Percentiles rank a stretch among this genome's conserved stretches.
These are phyloP conservation scores for Drosophila mulleri DNA, from an alignment of 2,888 invertebrate genomes.

Conservation along the genomic window DNA sequence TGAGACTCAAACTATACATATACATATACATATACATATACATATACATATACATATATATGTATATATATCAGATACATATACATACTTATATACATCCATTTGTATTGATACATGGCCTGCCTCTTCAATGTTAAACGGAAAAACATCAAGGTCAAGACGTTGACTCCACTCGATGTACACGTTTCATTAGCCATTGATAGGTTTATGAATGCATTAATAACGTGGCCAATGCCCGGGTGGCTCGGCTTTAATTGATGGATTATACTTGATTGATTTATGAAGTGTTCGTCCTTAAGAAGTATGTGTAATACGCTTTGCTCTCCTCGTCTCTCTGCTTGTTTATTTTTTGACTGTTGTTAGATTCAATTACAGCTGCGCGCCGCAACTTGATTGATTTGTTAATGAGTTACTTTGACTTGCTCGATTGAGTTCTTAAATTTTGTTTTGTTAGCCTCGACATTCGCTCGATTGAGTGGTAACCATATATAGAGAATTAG, in stretches of 20 bases:
- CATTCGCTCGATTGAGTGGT: background rate
- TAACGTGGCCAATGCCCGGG: slow-evolving; percentile 31
- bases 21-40: too few relatives aligned
- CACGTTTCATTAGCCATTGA: slow-evolving; percentile 65
- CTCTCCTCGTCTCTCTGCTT: background rate
- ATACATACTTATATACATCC: background rate
- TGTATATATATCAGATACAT: background rate
- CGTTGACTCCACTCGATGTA: slow-evolving; percentile 27
- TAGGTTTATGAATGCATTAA: slow-evolving; percentile 64
- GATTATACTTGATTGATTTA: slow-evolving; percentile 67
- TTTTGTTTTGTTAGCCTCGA: background rate
- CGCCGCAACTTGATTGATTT: slow-evolving; percentile 53
- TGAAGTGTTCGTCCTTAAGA: slow-evolving; percentile 31
- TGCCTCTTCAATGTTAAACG: background rate
- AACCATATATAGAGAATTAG: background rate
- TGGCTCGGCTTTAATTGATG: slow-evolving; percentile 60
- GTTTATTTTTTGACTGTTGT: background rate
- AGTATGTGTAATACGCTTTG: slow-evolving; percentile 6
- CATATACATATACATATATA: too few relatives aligned
- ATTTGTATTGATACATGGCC: background rate
- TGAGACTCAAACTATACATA: background rate
- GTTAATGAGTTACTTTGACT: slow-evolving; percentile 41
- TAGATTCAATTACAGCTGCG: slow-evolving; percentile 45
- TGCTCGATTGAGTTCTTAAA: slow-evolving; percentile 37
- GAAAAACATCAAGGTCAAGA: slow-evolving; percentile 40